These are phyloP conservation scores for Melitaea cinxia DNA, from an alignment of 1,140 invertebrate genomes.

Conservation along the genomic window DNA sequence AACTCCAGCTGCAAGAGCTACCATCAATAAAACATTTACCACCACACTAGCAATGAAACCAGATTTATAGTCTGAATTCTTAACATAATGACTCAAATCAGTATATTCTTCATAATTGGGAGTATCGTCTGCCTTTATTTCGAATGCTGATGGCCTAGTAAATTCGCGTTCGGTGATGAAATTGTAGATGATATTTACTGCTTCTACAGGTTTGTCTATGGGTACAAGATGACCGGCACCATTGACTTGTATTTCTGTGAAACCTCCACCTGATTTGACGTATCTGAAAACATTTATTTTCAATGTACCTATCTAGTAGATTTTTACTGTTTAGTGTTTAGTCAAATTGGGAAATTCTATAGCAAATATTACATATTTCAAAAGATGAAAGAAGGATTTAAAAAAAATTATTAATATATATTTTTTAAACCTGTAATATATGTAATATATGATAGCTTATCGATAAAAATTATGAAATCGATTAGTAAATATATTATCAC, in stretches of 20 bases:
- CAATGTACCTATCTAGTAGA: too few species aligned
- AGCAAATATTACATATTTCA: too few species aligned
- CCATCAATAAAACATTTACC: slow-evolving; percentile 49
- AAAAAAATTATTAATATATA: too few species aligned
- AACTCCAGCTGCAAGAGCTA: slow-evolving; percentile 37
- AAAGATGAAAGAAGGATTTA: too few species aligned
- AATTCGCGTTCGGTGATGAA: slow-evolving; percentile 81
- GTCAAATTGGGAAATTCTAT: too few species aligned
- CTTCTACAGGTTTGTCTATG: slow-evolving; percentile 88
- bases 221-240: slow-evolving; percentile 93
- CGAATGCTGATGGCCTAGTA: slow-evolving; percentile 34
- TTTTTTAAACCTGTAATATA: too few species aligned
- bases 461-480: too few species aligned
- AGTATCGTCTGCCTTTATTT: slow-evolving; percentile 16
- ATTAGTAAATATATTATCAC: too few species aligned
- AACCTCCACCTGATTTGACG: slow-evolving; percentile 85
- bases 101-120: slow-evolving; percentile 39
- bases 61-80: slow-evolving; percentile 19
- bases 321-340: too few species aligned
- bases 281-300: slow-evolving; percentile 79
- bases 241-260: slow-evolving; percentile 88
- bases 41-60: slow-evolving; percentile 50
- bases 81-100: neutral
- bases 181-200: slow-evolving; percentile 86
- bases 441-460: too few species aligned